These are phyloP conservation scores for Hesperia comma DNA, from an alignment of 2,888 invertebrate species.

Conservation along the genomic window DNA sequence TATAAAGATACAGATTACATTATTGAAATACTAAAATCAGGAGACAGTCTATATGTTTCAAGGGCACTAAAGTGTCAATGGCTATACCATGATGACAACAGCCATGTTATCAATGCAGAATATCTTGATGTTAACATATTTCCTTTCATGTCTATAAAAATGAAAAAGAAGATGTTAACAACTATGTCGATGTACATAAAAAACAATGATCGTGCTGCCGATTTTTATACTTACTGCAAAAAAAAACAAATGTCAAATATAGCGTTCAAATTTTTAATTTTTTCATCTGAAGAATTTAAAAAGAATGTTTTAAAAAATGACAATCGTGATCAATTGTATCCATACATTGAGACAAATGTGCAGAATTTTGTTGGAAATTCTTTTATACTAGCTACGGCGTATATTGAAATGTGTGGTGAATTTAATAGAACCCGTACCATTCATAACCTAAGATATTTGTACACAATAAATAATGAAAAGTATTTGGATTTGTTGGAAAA, in stretches of 20 bases:
- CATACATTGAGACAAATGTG: slow-evolving; percentile 38
- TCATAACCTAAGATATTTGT: slow-evolving; percentile 45
- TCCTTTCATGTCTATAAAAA: slow-evolving; percentile 63
- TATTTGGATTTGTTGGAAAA: slow-evolving; percentile 61
- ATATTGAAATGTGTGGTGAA: slow-evolving; percentile 27
- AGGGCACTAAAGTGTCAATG: slow-evolving; percentile 61
- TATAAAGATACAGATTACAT: slow-evolving; percentile 59
- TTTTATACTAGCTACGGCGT: slow-evolving; percentile 50
- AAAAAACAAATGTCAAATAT: slow-evolving; percentile 47
- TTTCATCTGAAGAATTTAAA: slow-evolving; percentile 58
- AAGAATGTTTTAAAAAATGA: slow-evolving; percentile 47
- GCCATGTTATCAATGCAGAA: slow-evolving; percentile 54
- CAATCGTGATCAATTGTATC: background rate
- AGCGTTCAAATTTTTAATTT: slow-evolving; percentile 59
- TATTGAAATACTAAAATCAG: slow-evolving; percentile 58
- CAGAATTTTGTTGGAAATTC: slow-evolving; percentile 54
- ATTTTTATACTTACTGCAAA: slow-evolving; percentile 59
- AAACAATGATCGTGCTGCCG: slow-evolving; percentile 49
- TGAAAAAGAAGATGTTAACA: slow-evolving; percentile 59
- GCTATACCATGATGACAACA: slow-evolving; percentile 55
- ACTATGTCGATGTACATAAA: slow-evolving; percentile 51
- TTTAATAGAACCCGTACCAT: slow-evolving; percentile 37
- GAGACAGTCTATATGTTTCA: slow-evolving; percentile 60
- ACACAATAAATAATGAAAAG: slow-evolving; percentile 49
- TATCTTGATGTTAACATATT: slow-evolving; percentile 60